A percentile compares a stretch with the other conserved stretches of the same genome.
These are phyloP conservation scores for Hymenopus coronatus DNA, from an alignment of 2,888 invertebrate species.

Conservation along the genomic window DNA sequence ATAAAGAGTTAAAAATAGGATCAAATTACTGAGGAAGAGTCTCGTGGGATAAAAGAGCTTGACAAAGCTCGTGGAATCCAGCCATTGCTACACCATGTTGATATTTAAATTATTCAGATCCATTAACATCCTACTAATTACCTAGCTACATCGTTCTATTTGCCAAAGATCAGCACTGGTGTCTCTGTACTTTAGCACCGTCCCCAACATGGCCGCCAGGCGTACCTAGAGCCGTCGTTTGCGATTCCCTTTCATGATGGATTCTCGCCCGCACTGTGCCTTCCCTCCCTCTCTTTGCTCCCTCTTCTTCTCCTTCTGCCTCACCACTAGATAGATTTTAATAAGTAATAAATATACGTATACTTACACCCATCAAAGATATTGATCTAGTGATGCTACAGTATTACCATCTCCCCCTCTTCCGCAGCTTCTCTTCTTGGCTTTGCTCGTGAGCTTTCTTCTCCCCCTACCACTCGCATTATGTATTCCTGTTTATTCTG, in stretches of 20 bases:
- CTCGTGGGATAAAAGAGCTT: background rate
- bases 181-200: conserved; percentile 4
- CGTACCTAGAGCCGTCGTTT: conserved; percentile 22
- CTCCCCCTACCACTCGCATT: conserved; percentile 12
- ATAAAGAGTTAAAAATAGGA: background rate
- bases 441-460: background rate
- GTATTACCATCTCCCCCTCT: conserved; percentile 13
- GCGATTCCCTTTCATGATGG: conserved; percentile 31
- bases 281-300: background rate
- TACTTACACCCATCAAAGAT: conserved; percentile 31
- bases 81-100: background rate
- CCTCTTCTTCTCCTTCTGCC: conserved; percentile 16
- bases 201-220: conserved; percentile 3
- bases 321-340: conserved; percentile 29
- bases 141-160: background rate
- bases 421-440: conserved; percentile 2
- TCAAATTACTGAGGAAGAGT: background rate
- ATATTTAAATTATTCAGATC: background rate
- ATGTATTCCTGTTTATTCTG: conserved; percentile 31
- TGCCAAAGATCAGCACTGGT: conserved; percentile 1
- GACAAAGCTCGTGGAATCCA: background rate
- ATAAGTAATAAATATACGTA: conserved; percentile 32
- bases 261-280: conserved; percentile 20
- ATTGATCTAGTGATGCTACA: conserved; percentile 26
- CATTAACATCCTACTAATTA: background rate